phyloP scores from a whole-genome alignment of 2,888 invertebrate genomes.

The Gerris lacustris region DNA sequence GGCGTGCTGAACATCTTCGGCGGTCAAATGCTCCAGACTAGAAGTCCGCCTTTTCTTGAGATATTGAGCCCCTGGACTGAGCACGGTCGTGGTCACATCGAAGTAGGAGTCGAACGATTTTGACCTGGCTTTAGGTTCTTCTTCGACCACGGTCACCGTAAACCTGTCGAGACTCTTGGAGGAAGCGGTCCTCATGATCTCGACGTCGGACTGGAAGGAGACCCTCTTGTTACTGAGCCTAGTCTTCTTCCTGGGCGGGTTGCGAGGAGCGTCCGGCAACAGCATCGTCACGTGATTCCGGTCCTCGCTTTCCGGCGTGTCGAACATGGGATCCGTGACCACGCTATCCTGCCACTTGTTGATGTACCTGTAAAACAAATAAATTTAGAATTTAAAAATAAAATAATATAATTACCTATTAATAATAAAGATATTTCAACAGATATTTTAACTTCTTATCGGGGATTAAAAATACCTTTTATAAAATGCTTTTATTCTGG shows the following conservation, averaged over 20 bases:
- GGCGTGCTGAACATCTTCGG: neutral
- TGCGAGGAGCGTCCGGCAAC: neutral
- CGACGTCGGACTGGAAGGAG: slow-evolving; percentile 3
- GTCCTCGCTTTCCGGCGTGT: neutral
- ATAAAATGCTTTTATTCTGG: no score
- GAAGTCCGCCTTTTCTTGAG: neutral
- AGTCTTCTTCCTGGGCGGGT: neutral
- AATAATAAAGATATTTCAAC: no score
- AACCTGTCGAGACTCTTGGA: neutral
- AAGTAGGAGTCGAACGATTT: neutral
- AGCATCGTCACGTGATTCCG: neutral
- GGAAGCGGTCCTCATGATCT: neutral
- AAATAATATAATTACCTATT: no score
- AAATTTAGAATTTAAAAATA: no score
- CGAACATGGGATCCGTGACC: neutral
- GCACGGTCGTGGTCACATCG: neutral
- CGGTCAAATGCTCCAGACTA: neutral
- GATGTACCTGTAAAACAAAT: no score
- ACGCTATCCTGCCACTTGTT: neutral
- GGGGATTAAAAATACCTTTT: no score
- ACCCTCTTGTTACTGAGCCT: neutral
- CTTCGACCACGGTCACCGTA: neutral
- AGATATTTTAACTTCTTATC: no score
- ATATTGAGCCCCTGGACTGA: neutral
- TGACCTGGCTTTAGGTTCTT: neutral